Evolutionary conservation across 2,797 vertebrate genomes (phyloP), one percentile per base, ranked within the genome.

Genomic region (Pangasius sanitwongsei): DNA sequence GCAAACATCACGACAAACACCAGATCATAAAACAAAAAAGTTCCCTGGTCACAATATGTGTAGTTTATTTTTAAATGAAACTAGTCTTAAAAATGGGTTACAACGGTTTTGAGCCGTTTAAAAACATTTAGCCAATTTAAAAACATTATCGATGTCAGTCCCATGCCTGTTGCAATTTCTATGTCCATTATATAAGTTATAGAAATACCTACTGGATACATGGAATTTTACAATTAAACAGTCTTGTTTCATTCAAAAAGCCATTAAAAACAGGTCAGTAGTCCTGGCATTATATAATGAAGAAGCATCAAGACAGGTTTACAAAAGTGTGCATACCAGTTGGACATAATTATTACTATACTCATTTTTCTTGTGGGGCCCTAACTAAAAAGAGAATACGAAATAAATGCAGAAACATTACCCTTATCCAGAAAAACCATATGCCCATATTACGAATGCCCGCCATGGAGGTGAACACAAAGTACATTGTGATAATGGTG

Each of bases 381-480:
- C 25, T 50, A 61, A 41, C 20, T 48, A 48, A 18, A 65, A 83
- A 48, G 23, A 44, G 37, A 50, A 50, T 44, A 12, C 20, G 8
- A 31, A 84, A 84, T n/a, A 77, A 88, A 16, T 48, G 3, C 15
- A 78, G 59, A 28, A 70, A 80, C 57, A 7, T 90, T 96, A 99
- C 98, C 96, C 97, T 95, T 93, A 98, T 97, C 98, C 99, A 99
- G 96, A 99, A 99, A 96, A 99, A 99, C 99, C 98, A 99, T 96
- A 99, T 98, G 86, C 98, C 98, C 97, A 99, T 98, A 93, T 98
- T 98, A 93, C 98, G 96, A 93, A 99, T 99, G 67, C 98, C 98
- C 12, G 99, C 98, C 98, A 99, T 99, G 86, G 99, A 99, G 57
- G 98, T 99, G 94, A 99, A 96, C 72, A 99, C 97, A 89, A 99